A percentile compares a stretch with the other conserved stretches of the same genome.
These are phyloP conservation scores for Agrotis ipsilon DNA, from an alignment of 2,888 invertebrate genomes.

Conservation along the genomic window DNA sequence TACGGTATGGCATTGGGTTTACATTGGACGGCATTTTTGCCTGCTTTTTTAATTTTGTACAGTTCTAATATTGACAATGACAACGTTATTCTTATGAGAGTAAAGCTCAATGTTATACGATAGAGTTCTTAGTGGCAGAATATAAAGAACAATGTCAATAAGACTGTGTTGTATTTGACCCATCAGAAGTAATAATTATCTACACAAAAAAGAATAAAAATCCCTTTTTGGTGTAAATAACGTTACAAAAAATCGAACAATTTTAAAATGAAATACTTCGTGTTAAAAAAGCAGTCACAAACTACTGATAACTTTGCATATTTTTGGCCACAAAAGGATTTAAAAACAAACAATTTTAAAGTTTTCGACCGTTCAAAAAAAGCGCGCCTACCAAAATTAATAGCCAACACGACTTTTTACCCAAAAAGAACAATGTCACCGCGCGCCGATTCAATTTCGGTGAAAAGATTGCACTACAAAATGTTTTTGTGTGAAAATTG, in stretches of 20 bases:
- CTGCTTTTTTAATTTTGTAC: too few species aligned
- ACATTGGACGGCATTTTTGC: background rate
- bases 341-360: conserved; percentile 24
- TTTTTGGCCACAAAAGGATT: conserved; percentile 19
- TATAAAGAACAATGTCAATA: too few species aligned
- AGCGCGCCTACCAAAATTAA: conserved; percentile 40
- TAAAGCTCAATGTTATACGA: too few species aligned
- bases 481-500: conserved; percentile 63
- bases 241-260: too few species aligned
- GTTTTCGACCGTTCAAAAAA: conserved; percentile 35
- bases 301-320: background rate
- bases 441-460: conserved; percentile 63
- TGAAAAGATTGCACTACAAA: conserved; percentile 61
- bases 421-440: conserved; percentile 53
- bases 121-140: too few species aligned
- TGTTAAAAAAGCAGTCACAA: background rate
- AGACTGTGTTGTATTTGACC: too few species aligned
- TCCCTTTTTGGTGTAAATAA: too few species aligned
- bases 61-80: too few species aligned
- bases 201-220: too few species aligned
- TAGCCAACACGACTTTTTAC: conserved; percentile 35
- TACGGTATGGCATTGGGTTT: conserved; percentile 17
- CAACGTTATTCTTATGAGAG: too few species aligned
- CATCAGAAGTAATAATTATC: too few species aligned
- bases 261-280: background rate